Evolutionary conservation across 1,140 invertebrate species (phyloP).

Genomic region (Lepidostoma basale): DNA sequence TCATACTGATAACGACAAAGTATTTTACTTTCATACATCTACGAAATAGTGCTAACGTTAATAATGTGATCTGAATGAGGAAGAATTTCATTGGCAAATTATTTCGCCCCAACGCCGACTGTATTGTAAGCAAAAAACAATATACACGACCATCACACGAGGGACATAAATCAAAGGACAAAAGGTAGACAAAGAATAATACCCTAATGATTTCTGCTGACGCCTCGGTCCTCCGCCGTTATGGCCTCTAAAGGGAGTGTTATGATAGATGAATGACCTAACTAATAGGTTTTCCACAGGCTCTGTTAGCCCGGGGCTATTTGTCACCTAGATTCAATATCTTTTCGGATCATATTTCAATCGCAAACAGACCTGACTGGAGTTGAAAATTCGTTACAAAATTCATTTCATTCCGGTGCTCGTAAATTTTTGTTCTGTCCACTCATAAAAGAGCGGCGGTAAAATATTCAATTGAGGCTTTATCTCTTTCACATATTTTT

Average conservation of each 20-base stretch:
- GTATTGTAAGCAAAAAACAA: no score
- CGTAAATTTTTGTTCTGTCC: slow-evolving; percentile 10
- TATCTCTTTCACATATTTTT: no score
- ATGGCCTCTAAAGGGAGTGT: slow-evolving; percentile 4
- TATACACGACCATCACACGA: background rate
- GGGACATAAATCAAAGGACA: background rate
- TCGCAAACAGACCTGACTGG: slow-evolving; percentile 4
- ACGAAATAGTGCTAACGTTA: no score
- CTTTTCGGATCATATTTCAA: slow-evolving; percentile 20
- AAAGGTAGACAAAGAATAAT: slow-evolving; percentile 3
- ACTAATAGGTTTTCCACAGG: slow-evolving; percentile 3
- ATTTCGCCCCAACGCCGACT: no score
- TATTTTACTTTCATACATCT: no score
- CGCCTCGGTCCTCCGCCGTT: background rate
- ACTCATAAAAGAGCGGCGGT: no score
- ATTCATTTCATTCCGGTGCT: slow-evolving; percentile 24
- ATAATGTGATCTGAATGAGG: no score
- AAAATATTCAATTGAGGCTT: no score
- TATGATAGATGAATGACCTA: slow-evolving; percentile 16
- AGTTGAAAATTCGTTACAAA: slow-evolving; percentile 16
- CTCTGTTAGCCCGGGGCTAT: slow-evolving; percentile 11
- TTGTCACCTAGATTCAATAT: slow-evolving; percentile 29
- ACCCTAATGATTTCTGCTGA: slow-evolving; percentile 1
- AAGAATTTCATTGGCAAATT: no score
- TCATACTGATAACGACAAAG: no score